Evolutionary conservation across 2,797 vertebrate species (phyloP), one percentile per base, ranked within the genome.

Genomic region (Phrynocephalus guinanensis): DNA sequence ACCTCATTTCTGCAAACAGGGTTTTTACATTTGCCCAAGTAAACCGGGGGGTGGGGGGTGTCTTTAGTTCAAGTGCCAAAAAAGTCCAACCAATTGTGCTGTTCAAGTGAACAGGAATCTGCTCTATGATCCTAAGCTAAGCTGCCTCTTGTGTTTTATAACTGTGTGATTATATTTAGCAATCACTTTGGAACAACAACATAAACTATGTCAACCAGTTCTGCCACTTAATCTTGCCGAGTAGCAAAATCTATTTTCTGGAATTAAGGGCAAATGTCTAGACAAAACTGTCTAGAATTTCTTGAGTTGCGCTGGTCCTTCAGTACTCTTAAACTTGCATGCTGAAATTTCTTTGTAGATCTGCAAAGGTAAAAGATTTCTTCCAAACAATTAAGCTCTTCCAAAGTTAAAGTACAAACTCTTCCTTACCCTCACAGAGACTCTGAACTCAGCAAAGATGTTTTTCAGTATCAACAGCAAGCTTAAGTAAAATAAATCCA

Each of bases 241-340:
- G 38, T n/a, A 30, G n/a, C 33, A 63, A 15, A 73, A 86, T 3
- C 1, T 6, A n/a, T n/a, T 83, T 86, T 50, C 70, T 0, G 0
- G 30, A 89, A 87, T 5, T 72, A 28, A 15, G 50, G 8, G 77
- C 81, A 78, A 26, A 67, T 50, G 68, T 38, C 84, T 48, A 50
- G 33, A 72, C 73, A 52, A 68, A 82, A 75, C 63, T 76, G 24
- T 30, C 44, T 2, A 56, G 13, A 0, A 44, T 28, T 75, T 6
- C 7, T 52, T 38, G n/a, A 15, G 24, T 63, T 33, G 16, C 70
- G 3, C 8, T 68, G 33, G 2, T 38, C 66, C 20, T 78, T 24
- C n/a, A 6, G 38, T 18, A 9, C 48, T 52, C 33, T 33, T 33
- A 38, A 68, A 84, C 16, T 18, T 26, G 7, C 66, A 56, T 33